Evolutionary conservation across 2,113 vertebrate genomes (phyloP), one percentile per base, ranked within the genome.

Genomic region (Lepus timidus): DNA sequence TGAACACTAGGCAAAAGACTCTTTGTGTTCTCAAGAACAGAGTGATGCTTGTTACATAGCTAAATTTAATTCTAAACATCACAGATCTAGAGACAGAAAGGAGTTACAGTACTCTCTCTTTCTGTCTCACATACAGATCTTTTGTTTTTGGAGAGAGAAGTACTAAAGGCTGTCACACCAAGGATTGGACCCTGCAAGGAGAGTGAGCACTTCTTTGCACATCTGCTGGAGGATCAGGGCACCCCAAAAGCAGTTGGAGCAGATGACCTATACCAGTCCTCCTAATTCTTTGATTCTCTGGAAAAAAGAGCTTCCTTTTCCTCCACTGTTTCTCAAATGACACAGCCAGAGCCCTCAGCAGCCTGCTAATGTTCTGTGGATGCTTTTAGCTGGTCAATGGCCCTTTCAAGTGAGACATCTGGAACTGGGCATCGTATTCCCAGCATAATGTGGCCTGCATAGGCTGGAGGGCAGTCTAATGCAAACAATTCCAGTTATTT

Each of bases 11-110:
- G 83, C 61, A 93, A 95, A 94, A 81, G 55, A 91, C 8, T 2
- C 8, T 64, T 36, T 91, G 33, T 91, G 31, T 96, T 94, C 51
- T 33, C 11, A 81, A 84, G 51, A 94, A 96, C 94, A 97, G 92
- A 91, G 84, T 96, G 89, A 84, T 64, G 58, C 5, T 95, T 96
- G 84, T 95, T 61, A 27, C 9, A 36, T 52, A 81, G 85, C 55
- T 73, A 80, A 87, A 80, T 91, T 36, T 85, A 78, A 87, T 75
- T 91, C 49, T 85, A 78, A 93, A 76, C 25, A 73, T 90, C 27
- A 81, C 62, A 68, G 55, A 85, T 89, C 85, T 82, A 36, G 33
- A 93, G 36, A 92, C 55, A 76, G 78, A 96, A 95, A 85, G 85
- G 71, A 94, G 74, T 88, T 92, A 74, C 93, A 65, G 64, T 78